These are phyloP conservation scores for Melieria crassipennis DNA, from an alignment of 2,888 invertebrate genomes.

Conservation along the genomic window DNA sequence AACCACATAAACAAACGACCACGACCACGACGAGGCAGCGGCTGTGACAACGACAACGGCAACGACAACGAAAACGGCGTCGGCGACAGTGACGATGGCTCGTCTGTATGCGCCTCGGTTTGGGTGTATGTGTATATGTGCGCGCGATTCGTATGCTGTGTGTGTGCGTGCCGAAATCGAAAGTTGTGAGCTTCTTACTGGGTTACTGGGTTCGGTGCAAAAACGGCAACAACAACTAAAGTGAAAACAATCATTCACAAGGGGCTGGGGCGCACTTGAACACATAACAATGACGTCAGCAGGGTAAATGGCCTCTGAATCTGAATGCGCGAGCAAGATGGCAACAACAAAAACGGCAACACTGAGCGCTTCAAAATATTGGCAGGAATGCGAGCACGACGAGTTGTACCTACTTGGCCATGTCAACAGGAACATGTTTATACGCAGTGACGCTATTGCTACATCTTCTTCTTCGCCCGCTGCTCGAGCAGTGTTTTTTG, in stretches of 20 bases:
- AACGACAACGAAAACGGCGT: background rate
- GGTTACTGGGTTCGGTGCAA: conserved; percentile 37
- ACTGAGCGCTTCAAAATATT: background rate
- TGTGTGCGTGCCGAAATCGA: conserved; percentile 11
- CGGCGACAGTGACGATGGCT: background rate
- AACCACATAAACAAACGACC: background rate
- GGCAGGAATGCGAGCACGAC: background rate
- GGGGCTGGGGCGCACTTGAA: too few species aligned
- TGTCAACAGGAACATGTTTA: conserved; percentile 29
- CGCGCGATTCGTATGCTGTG: too few species aligned
- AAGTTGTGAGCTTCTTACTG: conserved; percentile 30
- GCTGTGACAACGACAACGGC: background rate
- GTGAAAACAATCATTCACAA: too few species aligned
- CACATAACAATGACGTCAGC: conserved; percentile 51
- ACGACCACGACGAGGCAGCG: background rate
- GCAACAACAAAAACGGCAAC: conserved; percentile 27
- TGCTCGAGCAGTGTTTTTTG: conserved; percentile 6
- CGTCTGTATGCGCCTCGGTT: background rate
- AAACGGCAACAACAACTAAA: background rate
- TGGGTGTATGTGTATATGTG: background rate
- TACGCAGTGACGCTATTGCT: background rate
- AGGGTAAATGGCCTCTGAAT: conserved; percentile 50
- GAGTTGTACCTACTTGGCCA: background rate
- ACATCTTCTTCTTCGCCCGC: background rate
- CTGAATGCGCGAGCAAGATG: background rate